Evolutionary conservation across 2,113 vertebrate species (phyloP).

Genomic region (Paedocypris sp.): DNA sequence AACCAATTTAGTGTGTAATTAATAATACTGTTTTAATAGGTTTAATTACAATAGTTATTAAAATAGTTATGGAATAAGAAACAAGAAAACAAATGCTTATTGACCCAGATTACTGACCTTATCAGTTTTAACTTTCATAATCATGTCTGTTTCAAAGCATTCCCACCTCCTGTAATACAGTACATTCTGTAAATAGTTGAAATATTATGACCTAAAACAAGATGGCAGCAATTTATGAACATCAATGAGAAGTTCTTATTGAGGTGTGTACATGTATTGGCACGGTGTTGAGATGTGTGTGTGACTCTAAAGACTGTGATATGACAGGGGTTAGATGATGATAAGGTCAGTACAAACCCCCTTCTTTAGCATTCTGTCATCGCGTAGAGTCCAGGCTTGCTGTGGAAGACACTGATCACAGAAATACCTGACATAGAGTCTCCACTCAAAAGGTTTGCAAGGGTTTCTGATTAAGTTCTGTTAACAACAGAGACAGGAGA

Average conservation of each 20-base stretch:
- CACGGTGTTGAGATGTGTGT: slow-evolving; percentile 36
- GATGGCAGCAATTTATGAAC: not conserved
- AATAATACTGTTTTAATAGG: too few relatives aligned
- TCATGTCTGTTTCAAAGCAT: too few relatives aligned
- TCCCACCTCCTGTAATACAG: not conserved
- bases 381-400: slow-evolving; percentile 2
- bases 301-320: slow-evolving; percentile 39
- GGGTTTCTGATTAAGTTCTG: slow-evolving; percentile 62
- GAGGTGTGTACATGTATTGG: slow-evolving; percentile 26
- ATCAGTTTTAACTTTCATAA: too few relatives aligned
- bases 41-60: too few relatives aligned
- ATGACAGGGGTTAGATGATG: slow-evolving; percentile 65
- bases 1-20: too few relatives aligned
- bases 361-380: slow-evolving; percentile 47
- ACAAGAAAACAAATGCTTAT: too few relatives aligned
- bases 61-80: too few relatives aligned
- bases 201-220: not conserved
- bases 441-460: slow-evolving; percentile 8
- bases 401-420: slow-evolving; percentile 15
- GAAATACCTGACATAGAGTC: slow-evolving; percentile 3
- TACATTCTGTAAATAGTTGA: not conserved
- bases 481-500: slow-evolving; percentile 52
- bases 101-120: too few relatives aligned
- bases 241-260: not conserved
- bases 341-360: slow-evolving; percentile 68